Conservation (phyloP, 2,113 vertebrate genomes). For the Leptocoma aspasia region DNA sequence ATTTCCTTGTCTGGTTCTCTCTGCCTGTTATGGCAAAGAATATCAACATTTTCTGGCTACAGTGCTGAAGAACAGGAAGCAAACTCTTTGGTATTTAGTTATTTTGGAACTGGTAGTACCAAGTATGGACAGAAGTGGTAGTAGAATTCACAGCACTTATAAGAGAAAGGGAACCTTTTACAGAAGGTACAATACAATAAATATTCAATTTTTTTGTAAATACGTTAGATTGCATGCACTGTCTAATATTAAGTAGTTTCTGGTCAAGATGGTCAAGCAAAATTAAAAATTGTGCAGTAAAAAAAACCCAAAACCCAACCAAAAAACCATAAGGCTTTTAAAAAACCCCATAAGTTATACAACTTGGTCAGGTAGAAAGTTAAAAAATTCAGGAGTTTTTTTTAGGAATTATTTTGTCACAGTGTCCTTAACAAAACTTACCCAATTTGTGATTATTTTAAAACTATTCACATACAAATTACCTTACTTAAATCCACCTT, state of each 20-base stretch:
- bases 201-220: not conserved
- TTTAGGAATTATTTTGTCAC: not conserved
- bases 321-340: not conserved
- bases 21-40: not conserved
- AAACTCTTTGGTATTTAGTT: not conserved
- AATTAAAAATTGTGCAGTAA: not conserved
- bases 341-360: rapidly evolving
- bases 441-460: not conserved
- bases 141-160: not conserved
- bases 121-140: not conserved
- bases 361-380: not conserved
- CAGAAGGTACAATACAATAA: not conserved
- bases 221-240: not conserved
- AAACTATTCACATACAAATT: not conserved
- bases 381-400: not conserved
- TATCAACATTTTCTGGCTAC: not conserved
- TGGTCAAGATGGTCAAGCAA: not conserved
- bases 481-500: not conserved
- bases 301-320: not conserved
- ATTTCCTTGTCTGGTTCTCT: not conserved
- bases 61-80: not conserved
- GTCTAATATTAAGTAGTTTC: not conserved
- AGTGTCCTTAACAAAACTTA: not conserved
- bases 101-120: not conserved
- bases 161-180: not conserved